phyloP scores from a whole-genome alignment of 2,113 vertebrate genomes.

The Datnioides undecimradiatus region DNA sequence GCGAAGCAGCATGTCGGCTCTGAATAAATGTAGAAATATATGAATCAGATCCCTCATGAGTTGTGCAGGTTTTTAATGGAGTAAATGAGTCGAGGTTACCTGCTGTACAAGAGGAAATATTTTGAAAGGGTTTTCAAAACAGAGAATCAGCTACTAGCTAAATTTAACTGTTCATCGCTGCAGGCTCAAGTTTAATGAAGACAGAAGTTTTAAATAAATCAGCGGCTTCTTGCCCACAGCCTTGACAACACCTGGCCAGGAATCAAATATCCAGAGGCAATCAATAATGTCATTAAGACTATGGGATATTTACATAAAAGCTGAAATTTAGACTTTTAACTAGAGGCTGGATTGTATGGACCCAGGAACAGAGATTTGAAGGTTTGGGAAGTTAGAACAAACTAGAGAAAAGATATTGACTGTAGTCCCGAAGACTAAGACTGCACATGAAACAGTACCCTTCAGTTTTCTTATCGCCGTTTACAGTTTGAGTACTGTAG shows the following conservation, averaged over 20 bases:
- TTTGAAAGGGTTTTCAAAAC: neutral
- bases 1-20: neutral
- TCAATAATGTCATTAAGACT: neutral
- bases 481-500: too few species aligned
- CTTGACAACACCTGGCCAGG: neutral
- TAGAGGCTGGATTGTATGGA: neutral
- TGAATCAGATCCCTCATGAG: neutral
- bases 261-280: neutral
- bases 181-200: neutral
- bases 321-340: neutral
- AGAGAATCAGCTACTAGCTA: neutral
- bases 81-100: neutral
- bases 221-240: neutral
- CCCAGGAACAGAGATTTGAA: neutral
- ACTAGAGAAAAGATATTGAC: neutral
- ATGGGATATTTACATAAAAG: neutral
- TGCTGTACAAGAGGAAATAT: neutral
- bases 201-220: conserved; percentile 12
- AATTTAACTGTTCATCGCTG: neutral
- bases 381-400: neutral
- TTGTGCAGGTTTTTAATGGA: too few species aligned
- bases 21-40: neutral
- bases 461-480: too few species aligned
- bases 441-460: too few species aligned
- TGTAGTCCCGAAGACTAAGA: too few species aligned